phyloP scores from a whole-genome alignment of 2,797 vertebrate genomes.

The Denticeps clupeoides region DNA sequence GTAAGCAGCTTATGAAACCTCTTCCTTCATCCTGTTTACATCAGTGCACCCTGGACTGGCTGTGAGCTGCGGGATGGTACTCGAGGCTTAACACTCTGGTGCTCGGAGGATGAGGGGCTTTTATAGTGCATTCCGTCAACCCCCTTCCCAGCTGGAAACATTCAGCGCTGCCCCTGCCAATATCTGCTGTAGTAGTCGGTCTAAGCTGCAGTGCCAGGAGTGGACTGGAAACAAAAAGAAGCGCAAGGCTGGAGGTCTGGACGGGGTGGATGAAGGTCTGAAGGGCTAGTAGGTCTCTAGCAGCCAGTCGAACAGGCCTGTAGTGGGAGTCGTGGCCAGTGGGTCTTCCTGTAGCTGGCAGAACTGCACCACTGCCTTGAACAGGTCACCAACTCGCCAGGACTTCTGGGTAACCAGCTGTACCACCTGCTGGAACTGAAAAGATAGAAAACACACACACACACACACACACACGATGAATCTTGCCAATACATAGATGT shows the following conservation, averaged over 20 bases:
- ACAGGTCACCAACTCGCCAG: conserved; percentile 87
- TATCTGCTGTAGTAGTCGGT: conserved; percentile 10
- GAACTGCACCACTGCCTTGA: conserved; percentile 77
- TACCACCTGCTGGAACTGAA: conserved; percentile 83
- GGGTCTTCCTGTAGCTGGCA: conserved; percentile 69
- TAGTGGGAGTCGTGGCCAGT: conserved; percentile 41
- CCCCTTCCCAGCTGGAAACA: no score
- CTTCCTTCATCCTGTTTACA: no score
- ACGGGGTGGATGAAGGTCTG: neutral
- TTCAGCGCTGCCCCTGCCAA: no score
- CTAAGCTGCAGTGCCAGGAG: no score
- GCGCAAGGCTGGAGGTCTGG: conserved; percentile 1
- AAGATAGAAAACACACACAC: conserved; percentile 9
- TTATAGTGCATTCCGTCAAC: no score
- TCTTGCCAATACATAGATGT: conserved; percentile 10
- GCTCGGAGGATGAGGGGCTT: no score
- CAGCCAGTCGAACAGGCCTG: conserved; percentile 92
- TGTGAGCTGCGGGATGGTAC: conserved; percentile 8
- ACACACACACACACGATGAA: conserved; percentile 8
- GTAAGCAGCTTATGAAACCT: no score
- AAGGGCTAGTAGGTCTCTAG: conserved; percentile 66
- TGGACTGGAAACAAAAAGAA: conserved; percentile 12
- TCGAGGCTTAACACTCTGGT: no score
- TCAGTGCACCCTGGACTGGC: no score
- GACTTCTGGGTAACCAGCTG: conserved; percentile 75